Base-by-base conservation (phyloP, 2,888 invertebrate genomes). In the Eupeodes luniger region DNA sequence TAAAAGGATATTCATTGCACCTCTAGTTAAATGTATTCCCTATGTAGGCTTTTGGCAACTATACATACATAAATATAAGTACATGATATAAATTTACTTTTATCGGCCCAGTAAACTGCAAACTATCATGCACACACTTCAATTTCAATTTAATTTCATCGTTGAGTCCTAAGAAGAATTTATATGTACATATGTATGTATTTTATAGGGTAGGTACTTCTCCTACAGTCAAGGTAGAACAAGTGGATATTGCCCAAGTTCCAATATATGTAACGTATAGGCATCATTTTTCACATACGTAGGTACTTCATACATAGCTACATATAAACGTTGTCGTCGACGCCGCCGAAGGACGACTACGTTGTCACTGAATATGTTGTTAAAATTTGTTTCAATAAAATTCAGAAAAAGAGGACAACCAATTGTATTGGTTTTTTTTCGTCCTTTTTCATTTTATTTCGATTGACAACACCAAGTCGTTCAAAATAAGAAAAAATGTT, bases 341-440 rank as follows among this genome's bases (percentile, higher is more conserved):
- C 3, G 27, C 4, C 40, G 14, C 27, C 66, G 49, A 69, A 16
- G 40, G 44, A 69, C 62, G n/a, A 62, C 49, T 9, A 36, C 69
- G 49, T 81, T 72, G 64, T 77, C 70, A 77, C 64, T 40, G 76
- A 77, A 78, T 82, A 78, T 78, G 57, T 78, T 81, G 85, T 77
- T 81, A 49, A 85, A 81, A 81, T 85, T 85, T 85, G 85, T 75
- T 62, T 55, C 53, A 78, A 75, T 74, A 85, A 78, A 81, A 77
- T 72, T 61, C 80, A 57, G 57, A 78, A 70, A 72, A 59, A 78
- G 62, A 44, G 19, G 53, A 77, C 44, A 66, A 77, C 64, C 36
- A 81, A 27, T 59, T 59, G 44, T 59, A 27, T 57, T 72, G 19
- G 11, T 61, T 72, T 44, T 44, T 44, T 57, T 62, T 44, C 19